Percentiles rank a stretch among this genome's conserved stretches.
These are phyloP conservation scores for Pyrgilauda ruficollis DNA, from an alignment of 2,113 vertebrate genomes.

Conservation along the genomic window DNA sequence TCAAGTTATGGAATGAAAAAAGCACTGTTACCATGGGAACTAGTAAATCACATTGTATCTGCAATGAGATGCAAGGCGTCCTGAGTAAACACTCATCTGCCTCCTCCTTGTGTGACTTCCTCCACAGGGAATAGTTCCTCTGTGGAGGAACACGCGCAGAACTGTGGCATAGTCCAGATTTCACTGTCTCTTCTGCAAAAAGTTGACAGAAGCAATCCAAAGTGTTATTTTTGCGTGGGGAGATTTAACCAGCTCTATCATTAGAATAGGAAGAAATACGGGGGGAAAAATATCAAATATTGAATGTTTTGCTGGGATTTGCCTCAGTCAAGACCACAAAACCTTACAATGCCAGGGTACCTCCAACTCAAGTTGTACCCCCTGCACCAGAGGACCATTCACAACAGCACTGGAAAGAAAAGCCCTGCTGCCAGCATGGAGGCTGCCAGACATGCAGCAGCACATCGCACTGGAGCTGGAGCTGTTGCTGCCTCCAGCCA, in stretches of 20 bases:
- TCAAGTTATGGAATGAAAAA: constrained; percentile 67
- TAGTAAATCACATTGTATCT: constrained; percentile 40
- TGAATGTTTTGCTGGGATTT: background rate
- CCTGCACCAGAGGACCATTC: background rate
- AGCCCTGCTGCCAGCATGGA: background rate
- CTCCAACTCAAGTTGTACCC: background rate
- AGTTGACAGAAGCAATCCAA: background rate
- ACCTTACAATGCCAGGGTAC: background rate
- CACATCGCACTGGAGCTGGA: background rate
- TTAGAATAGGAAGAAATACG: background rate
- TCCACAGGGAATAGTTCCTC: background rate
- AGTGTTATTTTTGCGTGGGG: background rate
- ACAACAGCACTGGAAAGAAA: background rate
- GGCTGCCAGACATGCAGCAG: background rate
- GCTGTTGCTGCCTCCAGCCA: background rate
- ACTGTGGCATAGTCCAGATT: background rate
- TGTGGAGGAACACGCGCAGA: background rate
- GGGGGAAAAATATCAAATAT: background rate
- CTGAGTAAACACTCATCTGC: constrained; percentile 46
- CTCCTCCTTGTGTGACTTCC: constrained; percentile 16
- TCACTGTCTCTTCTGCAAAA: background rate
- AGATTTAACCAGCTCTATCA: background rate
- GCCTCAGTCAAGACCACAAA: background rate
- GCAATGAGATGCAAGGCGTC: constrained; percentile 48
- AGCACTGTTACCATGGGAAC: constrained; percentile 58